Evolutionary conservation across 2,888 invertebrate species (phyloP), one percentile per base, ranked within the genome.

Genomic region (Gryllus longicercus): DNA sequence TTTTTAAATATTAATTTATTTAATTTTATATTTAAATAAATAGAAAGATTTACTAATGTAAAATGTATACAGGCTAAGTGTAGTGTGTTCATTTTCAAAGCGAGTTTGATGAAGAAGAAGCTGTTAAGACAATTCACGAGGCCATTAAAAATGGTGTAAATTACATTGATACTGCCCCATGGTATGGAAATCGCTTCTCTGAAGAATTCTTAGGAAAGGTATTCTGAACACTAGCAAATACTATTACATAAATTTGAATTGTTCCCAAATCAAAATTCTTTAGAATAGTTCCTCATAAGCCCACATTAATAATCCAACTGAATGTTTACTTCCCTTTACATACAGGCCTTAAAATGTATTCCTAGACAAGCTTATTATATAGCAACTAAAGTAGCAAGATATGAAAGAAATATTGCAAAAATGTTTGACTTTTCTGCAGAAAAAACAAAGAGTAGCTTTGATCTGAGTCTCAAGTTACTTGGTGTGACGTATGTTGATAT

Each of bases 311-410:
- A 38, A 8, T 38, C 8, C 0, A 8, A 5, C 5, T 38, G 8
- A 38, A 8, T 1, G 38, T 38, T 38, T 38, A 1, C 38, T 8
- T 11, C 12, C 14, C 12, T 21, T 76, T 16, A 1, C 78, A 14
- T 79, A 14, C 84, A 93, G 93, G 96, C 95, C 0, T 88, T 98
- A 3, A 89, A 91, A 84, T 91, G 89, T 79, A 89, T 98, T 80
- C 97, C 97, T 0, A 89, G 98, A 74, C 86, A 93, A 81, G 90
- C 95, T 0, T 98, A 93, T 87, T 96, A 94, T 85, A 90, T 98
- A 78, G 96, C 93, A n/a, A 97, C 97, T 50, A 98, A 98, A 90
- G 94, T 95, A 10, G 96, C 96, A 10, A 91, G 97, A 50, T 98
- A 97, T 85, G 93, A 93, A 81, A 87, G 88, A 79, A 90, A 92